phyloP scores from a whole-genome alignment of 2,113 vertebrate genomes.

The Pseudopipra pipra region DNA sequence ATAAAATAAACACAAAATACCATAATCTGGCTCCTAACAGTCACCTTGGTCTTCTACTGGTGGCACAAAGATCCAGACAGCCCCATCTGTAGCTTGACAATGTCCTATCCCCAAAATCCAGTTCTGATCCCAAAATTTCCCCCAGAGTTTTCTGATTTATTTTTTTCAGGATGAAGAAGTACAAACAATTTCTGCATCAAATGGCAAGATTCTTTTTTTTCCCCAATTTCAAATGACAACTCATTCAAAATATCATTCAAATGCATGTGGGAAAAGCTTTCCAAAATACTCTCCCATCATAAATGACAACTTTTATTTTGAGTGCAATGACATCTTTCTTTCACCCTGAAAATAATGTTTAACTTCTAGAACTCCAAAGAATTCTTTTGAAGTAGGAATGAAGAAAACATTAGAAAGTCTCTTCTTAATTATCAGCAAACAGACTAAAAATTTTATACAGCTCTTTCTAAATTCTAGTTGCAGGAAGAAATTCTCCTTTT shows the following conservation, averaged over 20 bases:
- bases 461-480: not conserved
- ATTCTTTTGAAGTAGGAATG: not conserved
- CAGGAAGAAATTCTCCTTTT: not conserved
- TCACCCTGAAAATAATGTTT: not conserved
- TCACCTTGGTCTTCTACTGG: not conserved
- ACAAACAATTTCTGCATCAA: not conserved
- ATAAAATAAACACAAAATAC: not conserved
- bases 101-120: not conserved
- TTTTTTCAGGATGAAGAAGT: not conserved
- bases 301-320: not conserved
- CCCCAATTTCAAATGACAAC: not conserved
- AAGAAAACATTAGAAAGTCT: not conserved
- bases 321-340: not conserved
- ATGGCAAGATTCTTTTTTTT: not conserved
- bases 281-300: not conserved
- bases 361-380: not conserved
- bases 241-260: not conserved
- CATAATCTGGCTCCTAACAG: not conserved
- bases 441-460: not conserved
- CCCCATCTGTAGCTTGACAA: not conserved
- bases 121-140: not conserved
- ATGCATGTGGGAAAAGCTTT: not conserved
- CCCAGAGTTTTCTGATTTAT: not conserved
- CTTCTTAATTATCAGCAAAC: not conserved
- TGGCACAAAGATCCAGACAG: not conserved